These are phyloP conservation scores for Ashinkailepas kermadecensis DNA, from an alignment of 2,888 invertebrate species.

Conservation along the genomic window DNA sequence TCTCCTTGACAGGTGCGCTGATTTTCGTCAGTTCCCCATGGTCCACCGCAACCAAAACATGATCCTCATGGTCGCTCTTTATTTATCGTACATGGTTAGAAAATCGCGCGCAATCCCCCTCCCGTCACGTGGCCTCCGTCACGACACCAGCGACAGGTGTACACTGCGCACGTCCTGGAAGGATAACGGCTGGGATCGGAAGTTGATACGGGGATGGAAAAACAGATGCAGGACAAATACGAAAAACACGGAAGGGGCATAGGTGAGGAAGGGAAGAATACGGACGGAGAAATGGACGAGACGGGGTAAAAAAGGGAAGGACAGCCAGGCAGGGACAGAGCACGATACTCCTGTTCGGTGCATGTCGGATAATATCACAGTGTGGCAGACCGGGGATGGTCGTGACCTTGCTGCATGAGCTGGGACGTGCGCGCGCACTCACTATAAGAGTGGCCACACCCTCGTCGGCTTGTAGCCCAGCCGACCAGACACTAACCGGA, in stretches of 20 bases:
- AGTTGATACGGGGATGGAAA: not conserved
- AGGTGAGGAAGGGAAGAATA: not conserved
- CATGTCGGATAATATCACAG: not conserved
- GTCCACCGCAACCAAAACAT: not conserved
- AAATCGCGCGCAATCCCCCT: not conserved
- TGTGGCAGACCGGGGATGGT: not conserved
- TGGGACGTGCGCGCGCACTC: too few relatives aligned
- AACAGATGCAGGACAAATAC: not conserved
- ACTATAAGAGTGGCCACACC: too few relatives aligned
- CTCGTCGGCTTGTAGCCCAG: too few relatives aligned
- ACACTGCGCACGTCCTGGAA: not conserved
- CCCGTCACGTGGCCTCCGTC: not conserved
- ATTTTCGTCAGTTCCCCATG: too few relatives aligned
- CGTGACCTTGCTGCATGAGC: not conserved
- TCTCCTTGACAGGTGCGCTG: too few relatives aligned
- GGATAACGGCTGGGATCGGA: too few relatives aligned
- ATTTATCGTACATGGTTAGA: conserved; percentile 4
- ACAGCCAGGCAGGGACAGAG: too few relatives aligned
- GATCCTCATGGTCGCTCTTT: not conserved
- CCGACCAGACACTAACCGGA: too few relatives aligned
- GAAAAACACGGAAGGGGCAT: too few relatives aligned
- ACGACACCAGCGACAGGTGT: not conserved
- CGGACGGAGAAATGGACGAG: not conserved
- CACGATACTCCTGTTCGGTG: not conserved
- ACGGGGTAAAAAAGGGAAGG: not conserved